Evolutionary conservation across 2,797 vertebrate genomes (phyloP).

Genomic region (Myotis planiceps): DNA sequence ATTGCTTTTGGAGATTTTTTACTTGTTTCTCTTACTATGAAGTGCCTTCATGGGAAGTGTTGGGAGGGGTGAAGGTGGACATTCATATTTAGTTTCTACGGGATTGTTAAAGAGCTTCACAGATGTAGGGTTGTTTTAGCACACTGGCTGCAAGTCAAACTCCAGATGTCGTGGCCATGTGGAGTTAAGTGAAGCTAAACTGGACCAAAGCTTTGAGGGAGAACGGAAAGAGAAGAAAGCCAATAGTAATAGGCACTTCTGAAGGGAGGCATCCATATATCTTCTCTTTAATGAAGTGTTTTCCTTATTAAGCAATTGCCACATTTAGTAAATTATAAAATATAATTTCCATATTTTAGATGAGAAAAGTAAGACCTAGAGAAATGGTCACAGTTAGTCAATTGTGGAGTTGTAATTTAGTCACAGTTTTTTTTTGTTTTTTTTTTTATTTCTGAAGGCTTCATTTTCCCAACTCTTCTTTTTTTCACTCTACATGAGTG

Average conservation of each 20-base stretch:
- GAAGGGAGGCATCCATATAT: neutral
- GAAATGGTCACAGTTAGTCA: neutral
- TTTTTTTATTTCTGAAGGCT: neutral
- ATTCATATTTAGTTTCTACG: neutral
- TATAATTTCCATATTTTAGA: neutral
- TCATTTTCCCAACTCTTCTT: neutral
- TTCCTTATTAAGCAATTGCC: neutral
- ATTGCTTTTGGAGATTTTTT: neutral
- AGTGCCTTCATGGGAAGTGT: neutral
- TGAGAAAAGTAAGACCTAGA: neutral
- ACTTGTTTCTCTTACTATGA: neutral
- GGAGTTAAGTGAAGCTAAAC: no score
- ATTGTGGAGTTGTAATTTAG: neutral
- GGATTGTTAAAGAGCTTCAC: neutral
- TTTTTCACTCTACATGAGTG: neutral
- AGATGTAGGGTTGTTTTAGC: neutral
- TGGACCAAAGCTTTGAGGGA: no score
- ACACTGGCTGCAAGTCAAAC: no score
- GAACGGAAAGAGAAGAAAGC: neutral
- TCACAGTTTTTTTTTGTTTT: neutral
- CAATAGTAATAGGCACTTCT: neutral
- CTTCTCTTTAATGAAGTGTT: neutral
- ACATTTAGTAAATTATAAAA: neutral
- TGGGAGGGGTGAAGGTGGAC: neutral
- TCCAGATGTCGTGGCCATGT: no score